Conservation (phyloP, 2,113 vertebrate species). For the Zapus hudsonius region DNA sequence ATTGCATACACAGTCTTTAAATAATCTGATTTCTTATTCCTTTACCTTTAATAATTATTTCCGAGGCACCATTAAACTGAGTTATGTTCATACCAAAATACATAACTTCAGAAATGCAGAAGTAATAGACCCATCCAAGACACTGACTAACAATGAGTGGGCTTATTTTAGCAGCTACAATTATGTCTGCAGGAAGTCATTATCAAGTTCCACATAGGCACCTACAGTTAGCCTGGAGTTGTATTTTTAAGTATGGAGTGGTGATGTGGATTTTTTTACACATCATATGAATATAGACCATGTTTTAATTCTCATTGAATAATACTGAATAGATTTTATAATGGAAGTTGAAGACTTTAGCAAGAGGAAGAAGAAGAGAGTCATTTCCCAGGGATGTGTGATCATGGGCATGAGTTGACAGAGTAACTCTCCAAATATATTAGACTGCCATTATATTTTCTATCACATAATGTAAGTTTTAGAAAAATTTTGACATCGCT, state of each 20-base stretch:
- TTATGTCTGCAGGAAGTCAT: background rate
- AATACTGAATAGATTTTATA: background rate
- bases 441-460: background rate
- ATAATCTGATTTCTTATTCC: slow-evolving; percentile 10
- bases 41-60: background rate
- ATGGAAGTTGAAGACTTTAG: background rate
- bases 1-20: background rate
- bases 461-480: background rate
- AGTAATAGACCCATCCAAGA: background rate
- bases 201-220: background rate
- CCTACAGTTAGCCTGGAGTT: background rate
- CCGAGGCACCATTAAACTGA: background rate
- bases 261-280: background rate
- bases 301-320: background rate
- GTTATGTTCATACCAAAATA: background rate
- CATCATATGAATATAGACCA: background rate
- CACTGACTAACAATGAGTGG: background rate
- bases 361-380: background rate
- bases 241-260: background rate
- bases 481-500: background rate
- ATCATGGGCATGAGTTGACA: background rate
- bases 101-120: background rate
- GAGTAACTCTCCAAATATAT: background rate
- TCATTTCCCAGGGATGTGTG: background rate
- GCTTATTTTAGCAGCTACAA: background rate